A percentile compares a stretch with the other conserved stretches of the same genome.
Conservation (phyloP, 2,113 vertebrate species). For the Recurvirostra avosetta region DNA sequence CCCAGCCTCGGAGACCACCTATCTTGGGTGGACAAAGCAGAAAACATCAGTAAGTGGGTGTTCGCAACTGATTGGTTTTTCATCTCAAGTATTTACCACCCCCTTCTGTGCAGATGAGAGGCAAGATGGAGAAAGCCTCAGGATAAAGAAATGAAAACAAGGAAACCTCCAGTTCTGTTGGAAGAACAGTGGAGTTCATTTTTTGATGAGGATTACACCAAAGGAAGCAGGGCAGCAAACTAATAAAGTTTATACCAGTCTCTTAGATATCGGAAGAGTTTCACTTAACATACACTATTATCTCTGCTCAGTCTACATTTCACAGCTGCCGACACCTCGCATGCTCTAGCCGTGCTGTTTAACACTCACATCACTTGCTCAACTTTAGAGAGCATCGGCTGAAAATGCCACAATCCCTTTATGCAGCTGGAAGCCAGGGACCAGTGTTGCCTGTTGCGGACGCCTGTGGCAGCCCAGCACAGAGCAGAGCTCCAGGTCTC, state of each 20-base stretch:
- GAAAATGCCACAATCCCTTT: background rate
- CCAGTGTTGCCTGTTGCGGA: fast-evolving
- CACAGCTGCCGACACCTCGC: background rate
- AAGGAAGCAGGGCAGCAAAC: background rate
- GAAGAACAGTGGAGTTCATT: background rate
- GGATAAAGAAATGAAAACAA: background rate
- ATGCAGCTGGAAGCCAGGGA: background rate
- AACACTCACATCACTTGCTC: background rate
- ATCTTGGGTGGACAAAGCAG: background rate
- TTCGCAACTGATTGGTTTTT: background rate
- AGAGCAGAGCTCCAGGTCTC: background rate
- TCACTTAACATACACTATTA: background rate
- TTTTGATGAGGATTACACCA: background rate
- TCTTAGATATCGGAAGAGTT: no score
- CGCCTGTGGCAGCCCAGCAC: background rate
- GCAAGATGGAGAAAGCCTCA: background rate
- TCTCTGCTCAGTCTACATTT: background rate
- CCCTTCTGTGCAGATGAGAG: background rate
- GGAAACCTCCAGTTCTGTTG: background rate
- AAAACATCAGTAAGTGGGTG: background rate
- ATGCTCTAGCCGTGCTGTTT: fast-evolving
- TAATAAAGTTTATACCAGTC: background rate
- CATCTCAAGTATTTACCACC: background rate
- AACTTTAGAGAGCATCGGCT: fast-evolving
- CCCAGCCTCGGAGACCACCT: background rate